phyloP scores from a whole-genome alignment of 2,113 vertebrate genomes.

The Archocentrus centrarchus region DNA sequence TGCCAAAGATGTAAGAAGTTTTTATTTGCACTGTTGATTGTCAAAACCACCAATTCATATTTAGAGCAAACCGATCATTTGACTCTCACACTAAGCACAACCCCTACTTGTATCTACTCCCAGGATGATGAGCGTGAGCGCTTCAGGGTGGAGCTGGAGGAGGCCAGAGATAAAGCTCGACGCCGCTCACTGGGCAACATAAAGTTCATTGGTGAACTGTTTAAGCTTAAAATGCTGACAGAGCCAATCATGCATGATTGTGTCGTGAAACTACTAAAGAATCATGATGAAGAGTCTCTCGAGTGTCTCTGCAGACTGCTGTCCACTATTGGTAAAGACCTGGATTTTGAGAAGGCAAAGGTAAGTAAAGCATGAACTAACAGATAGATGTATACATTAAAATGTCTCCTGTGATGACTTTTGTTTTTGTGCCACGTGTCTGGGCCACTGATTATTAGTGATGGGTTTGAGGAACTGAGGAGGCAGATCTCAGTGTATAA shows the following conservation, averaged over 20 bases:
- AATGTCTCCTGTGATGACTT: conserved; percentile 24
- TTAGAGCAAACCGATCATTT: background rate
- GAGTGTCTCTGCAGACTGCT: conserved; percentile 97
- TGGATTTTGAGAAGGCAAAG: conserved; percentile 97
- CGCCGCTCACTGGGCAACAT: conserved; percentile 96
- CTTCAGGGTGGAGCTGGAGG: conserved; percentile 89
- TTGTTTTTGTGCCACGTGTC: conserved; percentile 50
- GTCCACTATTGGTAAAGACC: conserved; percentile 97
- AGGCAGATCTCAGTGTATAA: background rate
- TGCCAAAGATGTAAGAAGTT: conserved; percentile 83
- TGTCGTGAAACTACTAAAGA: conserved; percentile 97
- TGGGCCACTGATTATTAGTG: conserved; percentile 53
- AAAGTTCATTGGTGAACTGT: conserved; percentile 97
- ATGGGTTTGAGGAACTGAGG: conserved; percentile 49
- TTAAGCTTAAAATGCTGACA: conserved; percentile 98
- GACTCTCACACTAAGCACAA: background rate
- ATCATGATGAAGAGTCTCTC: conserved; percentile 95
- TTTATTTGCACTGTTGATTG: no score
- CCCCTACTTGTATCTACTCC: background rate
- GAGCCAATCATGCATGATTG: conserved; percentile 99
- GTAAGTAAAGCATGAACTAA: conserved; percentile 65
- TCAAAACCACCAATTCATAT: background rate
- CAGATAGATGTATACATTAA: background rate
- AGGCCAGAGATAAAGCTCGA: conserved; percentile 89
- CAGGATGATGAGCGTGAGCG: conserved; percentile 89